These are phyloP conservation scores for Otis tarda DNA, from an alignment of 2,113 vertebrate species.

Conservation along the genomic window DNA sequence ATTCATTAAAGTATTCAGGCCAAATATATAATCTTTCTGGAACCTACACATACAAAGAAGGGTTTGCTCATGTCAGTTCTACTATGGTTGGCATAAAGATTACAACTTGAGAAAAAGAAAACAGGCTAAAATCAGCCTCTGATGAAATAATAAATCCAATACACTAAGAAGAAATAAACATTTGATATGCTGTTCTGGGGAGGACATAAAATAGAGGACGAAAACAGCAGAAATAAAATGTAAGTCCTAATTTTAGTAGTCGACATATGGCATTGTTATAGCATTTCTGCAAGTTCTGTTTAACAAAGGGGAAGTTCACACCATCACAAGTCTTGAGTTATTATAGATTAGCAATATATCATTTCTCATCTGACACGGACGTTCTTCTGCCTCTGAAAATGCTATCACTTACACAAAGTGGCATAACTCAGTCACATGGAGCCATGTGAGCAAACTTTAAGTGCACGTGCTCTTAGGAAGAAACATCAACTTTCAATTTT, in stretches of 20 bases:
- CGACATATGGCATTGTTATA: not conserved
- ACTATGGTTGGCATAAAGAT: not conserved
- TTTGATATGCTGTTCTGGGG: not conserved
- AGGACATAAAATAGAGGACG: not conserved
- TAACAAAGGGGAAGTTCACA: slow-evolving; percentile 4
- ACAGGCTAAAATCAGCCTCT: not conserved
- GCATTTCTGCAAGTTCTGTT: not conserved
- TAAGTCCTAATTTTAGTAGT: not conserved
- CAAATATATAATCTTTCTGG: not conserved
- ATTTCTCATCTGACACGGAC: not conserved
- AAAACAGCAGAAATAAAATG: not conserved
- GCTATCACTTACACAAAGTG: not conserved
- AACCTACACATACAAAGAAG: not conserved
- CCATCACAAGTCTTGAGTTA: not conserved
- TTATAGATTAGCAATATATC: not conserved
- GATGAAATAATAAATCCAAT: not conserved
- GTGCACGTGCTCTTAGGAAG: not conserved
- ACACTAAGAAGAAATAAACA: not conserved
- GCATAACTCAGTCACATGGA: not conserved
- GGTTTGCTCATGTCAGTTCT: not conserved
- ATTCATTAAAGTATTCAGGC: not conserved
- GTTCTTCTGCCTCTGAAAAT: slow-evolving; percentile 1
- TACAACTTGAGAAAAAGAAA: not conserved
- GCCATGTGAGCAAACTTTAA: not conserved
- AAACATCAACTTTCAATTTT: not conserved